phyloP scores from a whole-genome alignment of 2,113 vertebrate species.

The Tenebrosternarchus preto region DNA sequence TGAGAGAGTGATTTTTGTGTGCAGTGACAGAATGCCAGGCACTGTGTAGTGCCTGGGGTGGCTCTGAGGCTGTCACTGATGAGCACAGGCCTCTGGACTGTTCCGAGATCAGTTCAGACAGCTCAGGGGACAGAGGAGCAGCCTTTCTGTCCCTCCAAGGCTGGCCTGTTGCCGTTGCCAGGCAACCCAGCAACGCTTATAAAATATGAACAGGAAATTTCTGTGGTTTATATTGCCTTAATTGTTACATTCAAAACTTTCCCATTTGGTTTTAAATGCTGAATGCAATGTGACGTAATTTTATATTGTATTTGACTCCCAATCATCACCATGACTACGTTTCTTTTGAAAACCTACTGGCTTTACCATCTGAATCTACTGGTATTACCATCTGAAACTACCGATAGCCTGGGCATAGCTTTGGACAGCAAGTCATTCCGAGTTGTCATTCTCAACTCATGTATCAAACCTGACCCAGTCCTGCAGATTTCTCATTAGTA shows the following conservation, averaged over 20 bases:
- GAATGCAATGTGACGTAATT: not conserved
- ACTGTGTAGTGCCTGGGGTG: not conserved
- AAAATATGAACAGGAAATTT: not conserved
- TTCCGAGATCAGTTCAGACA: constrained; percentile 5
- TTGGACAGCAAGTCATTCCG: too few relatives aligned
- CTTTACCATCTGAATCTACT: too few relatives aligned
- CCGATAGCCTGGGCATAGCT: too few relatives aligned
- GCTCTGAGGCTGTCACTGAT: not conserved
- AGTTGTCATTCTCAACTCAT: too few relatives aligned
- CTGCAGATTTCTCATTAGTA: too few relatives aligned
- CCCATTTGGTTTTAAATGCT: not conserved
- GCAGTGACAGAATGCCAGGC: not conserved
- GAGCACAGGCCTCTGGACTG: not conserved
- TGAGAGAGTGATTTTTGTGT: constrained; percentile 15
- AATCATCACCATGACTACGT: too few relatives aligned
- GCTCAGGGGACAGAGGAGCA: not conserved
- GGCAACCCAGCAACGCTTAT: not conserved
- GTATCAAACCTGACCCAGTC: too few relatives aligned
- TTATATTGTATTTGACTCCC: not conserved
- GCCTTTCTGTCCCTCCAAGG: too few relatives aligned
- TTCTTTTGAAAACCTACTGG: too few relatives aligned
- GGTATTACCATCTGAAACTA: too few relatives aligned
- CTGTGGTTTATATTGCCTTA: too few relatives aligned
- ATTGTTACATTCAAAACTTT: too few relatives aligned
- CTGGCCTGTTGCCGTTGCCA: not conserved